Conservation (phyloP, 2,888 invertebrate species). For the Drepanosiphum platanoidis region DNA sequence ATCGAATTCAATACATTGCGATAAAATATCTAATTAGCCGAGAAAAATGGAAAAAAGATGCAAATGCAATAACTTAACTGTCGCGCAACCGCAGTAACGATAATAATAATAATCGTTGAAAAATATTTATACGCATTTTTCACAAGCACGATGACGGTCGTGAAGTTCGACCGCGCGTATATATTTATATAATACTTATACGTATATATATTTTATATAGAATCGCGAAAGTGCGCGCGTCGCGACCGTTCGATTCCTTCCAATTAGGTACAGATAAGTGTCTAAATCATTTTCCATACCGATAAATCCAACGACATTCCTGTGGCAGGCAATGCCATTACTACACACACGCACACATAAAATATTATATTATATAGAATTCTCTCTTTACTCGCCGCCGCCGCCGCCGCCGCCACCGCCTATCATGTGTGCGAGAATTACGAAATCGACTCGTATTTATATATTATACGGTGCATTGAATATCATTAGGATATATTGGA, state of each 20-base stretch:
- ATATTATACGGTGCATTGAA: neutral
- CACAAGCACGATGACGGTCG: neutral
- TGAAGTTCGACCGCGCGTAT: neutral
- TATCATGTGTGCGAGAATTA: slow-evolving; percentile 42
- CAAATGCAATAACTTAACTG: no score
- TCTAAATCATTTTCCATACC: slow-evolving; percentile 42
- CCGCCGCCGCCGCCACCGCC: neutral
- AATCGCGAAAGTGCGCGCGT: neutral
- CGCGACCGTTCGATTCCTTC: neutral
- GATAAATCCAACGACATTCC: slow-evolving; percentile 54
- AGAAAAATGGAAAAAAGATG: no score
- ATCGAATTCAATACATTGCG: no score
- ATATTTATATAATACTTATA: no score
- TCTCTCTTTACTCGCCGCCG: slow-evolving; percentile 19
- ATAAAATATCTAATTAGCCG: no score
- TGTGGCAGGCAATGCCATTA: neutral
- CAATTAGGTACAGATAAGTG: slow-evolving; percentile 37
- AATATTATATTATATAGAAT: slow-evolving; percentile 3
- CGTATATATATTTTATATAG: no score
- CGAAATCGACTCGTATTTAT: slow-evolving; percentile 25
- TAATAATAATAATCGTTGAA: neutral
- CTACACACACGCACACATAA: neutral
- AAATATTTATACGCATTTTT: neutral
- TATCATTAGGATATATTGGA: neutral
- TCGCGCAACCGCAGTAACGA: no score